Conservation (phyloP, 1,140 invertebrate species). For the Brachionus calyciflorus region DNA sequence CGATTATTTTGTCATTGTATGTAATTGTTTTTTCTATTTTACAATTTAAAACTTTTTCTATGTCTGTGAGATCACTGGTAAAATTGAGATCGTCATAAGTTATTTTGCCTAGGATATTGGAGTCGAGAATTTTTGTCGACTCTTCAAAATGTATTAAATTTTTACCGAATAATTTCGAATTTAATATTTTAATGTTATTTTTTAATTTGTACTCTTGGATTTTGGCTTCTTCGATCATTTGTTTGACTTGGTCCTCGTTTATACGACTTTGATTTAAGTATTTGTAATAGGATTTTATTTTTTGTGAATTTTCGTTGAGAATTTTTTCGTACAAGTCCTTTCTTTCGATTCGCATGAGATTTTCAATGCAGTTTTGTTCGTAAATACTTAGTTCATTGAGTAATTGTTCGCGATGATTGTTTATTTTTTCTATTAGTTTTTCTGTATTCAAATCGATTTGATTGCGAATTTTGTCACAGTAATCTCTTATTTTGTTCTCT, state of each 20-base stretch:
- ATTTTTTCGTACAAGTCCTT: constrained; percentile 12
- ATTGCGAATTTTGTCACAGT: constrained; percentile 29
- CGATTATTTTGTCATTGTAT: neutral
- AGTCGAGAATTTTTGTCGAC: neutral
- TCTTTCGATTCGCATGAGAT: neutral
- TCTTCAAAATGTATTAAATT: constrained; percentile 18
- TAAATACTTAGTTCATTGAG: neutral
- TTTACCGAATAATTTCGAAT: constrained; percentile 5
- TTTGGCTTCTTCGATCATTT: constrained; percentile 23
- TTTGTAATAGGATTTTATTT: neutral
- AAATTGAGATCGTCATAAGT: neutral
- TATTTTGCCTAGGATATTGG: neutral
- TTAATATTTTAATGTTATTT: constrained; percentile 13
- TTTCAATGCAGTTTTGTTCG: constrained; percentile 23
- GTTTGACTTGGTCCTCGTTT: neutral
- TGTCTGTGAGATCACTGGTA: neutral
- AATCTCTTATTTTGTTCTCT: neutral
- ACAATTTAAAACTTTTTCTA: neutral
- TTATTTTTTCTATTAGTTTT: constrained; percentile 31
- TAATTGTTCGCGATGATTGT: neutral
- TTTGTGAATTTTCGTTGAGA: neutral
- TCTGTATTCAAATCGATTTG: constrained; percentile 38
- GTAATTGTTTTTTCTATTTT: constrained; percentile 4
- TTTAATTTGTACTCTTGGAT: constrained; percentile 22
- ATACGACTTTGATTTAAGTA: neutral